Evolutionary conservation across 2,113 vertebrate species (phyloP).

Genomic region (Carassius auratus): DNA sequence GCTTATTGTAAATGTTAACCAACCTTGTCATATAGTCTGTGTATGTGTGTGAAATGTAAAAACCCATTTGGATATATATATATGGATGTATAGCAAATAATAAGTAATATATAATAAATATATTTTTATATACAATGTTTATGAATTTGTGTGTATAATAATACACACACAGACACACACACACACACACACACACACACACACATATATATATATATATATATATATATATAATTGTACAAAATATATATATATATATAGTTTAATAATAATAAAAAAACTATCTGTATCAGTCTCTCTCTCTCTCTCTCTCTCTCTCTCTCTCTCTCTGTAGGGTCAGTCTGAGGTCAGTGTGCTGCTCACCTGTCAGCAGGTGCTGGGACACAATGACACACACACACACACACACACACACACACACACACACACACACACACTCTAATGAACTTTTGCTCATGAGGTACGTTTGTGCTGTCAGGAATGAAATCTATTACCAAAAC

Average conservation of each 20-base stretch:
- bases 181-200: too few relatives aligned
- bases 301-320: slow-evolving; percentile 10
- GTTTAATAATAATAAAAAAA: too few relatives aligned
- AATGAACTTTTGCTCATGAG: slow-evolving; percentile 2
- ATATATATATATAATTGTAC: too few relatives aligned
- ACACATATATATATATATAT: too few relatives aligned
- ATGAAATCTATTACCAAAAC: not conserved
- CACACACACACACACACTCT: too few relatives aligned
- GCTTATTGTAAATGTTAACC: not conserved
- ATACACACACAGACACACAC: too few relatives aligned
- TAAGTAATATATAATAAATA: too few relatives aligned
- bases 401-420: slow-evolving; percentile 26
- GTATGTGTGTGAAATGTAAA: not conserved
- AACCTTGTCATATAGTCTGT: not conserved
- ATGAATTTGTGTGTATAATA: too few relatives aligned
- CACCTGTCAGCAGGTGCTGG: slow-evolving; percentile 56
- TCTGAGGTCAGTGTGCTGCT: slow-evolving; percentile 41
- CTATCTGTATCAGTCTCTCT: not conserved
- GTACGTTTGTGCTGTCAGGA: not conserved
- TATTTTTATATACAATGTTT: too few relatives aligned
- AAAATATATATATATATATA: too few relatives aligned
- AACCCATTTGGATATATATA: not conserved
- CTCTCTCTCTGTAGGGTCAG: slow-evolving; percentile 43
- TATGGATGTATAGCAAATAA: too few relatives aligned
- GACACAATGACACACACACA: slow-evolving; percentile 50